Conservation (phyloP, 2,113 vertebrate genomes). For the Symphodus melops region DNA sequence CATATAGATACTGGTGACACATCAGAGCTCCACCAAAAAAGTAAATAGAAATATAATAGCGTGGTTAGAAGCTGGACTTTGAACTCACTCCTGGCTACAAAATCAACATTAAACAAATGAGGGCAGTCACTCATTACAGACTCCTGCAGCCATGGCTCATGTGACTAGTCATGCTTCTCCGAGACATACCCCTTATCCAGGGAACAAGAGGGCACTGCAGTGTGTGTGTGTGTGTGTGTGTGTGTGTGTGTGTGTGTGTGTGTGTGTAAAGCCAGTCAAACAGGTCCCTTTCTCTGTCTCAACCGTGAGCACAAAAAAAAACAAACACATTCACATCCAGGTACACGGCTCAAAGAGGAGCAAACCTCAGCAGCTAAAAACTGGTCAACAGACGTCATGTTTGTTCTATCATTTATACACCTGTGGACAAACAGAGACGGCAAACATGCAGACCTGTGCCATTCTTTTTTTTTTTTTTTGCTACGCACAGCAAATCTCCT, state of each 20-base stretch:
- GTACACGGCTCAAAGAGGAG: slow-evolving; percentile 6
- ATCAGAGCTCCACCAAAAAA: not conserved
- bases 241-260: slow-evolving; percentile 28
- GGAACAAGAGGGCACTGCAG: slow-evolving; percentile 8
- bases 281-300: slow-evolving; percentile 13
- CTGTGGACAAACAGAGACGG: slow-evolving; percentile 6
- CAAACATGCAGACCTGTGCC: not conserved
- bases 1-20: slow-evolving; percentile 31
- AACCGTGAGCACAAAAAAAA: not conserved
- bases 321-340: slow-evolving; percentile 21
- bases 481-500: not conserved
- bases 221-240: slow-evolving; percentile 15
- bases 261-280: slow-evolving; percentile 35
- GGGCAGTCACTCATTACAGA: slow-evolving; percentile 47
- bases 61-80: slow-evolving; percentile 8
- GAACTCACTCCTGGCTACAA: slow-evolving; percentile 10
- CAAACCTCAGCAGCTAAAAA: slow-evolving; percentile 26
- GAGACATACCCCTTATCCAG: slow-evolving; percentile 68
- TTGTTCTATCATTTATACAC: slow-evolving; percentile 34
- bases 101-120: slow-evolving; percentile 45
- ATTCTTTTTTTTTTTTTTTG: slow-evolving; percentile 2
- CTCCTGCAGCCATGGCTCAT: slow-evolving; percentile 61
- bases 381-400: slow-evolving; percentile 17
- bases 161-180: slow-evolving; percentile 75
- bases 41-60: too few species aligned